Percentiles rank a stretch among this genome's conserved stretches.
phyloP scores from a whole-genome alignment of 1,140 invertebrate species.

The Drosophila sp. region DNA sequence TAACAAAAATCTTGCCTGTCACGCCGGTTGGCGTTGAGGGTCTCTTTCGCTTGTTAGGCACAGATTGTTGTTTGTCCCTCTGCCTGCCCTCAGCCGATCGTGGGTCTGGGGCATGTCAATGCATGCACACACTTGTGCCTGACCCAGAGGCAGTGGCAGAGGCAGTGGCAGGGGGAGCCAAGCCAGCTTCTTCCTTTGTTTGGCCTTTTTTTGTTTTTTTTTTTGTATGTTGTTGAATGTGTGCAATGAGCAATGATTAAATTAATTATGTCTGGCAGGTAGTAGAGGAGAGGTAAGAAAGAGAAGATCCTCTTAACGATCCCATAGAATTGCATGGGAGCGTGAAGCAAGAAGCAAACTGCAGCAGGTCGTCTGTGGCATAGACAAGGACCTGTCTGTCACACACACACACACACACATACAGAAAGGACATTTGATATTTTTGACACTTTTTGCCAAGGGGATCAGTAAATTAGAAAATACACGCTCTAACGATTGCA shows the following conservation, averaged over 20 bases:
- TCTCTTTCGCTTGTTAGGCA: slow-evolving; percentile 50
- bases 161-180: slow-evolving; percentile 2
- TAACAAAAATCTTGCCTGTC: slow-evolving; percentile 49
- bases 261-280: slow-evolving; percentile 76
- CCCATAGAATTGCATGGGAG: slow-evolving; percentile 66
- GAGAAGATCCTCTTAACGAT: slow-evolving; percentile 18
- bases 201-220: slow-evolving; percentile 8
- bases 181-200: slow-evolving; percentile 34
- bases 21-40: slow-evolving; percentile 39
- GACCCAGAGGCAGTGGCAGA: slow-evolving; percentile 12
- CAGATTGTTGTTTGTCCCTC: slow-evolving; percentile 43
- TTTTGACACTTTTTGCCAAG: slow-evolving; percentile 67
- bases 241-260: slow-evolving; percentile 77
- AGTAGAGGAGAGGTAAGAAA: slow-evolving; percentile 37
- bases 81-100: slow-evolving; percentile 37
- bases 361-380: slow-evolving; percentile 10
- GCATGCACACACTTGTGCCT: slow-evolving; percentile 66
- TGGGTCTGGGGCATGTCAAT: slow-evolving; percentile 76
- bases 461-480: slow-evolving; percentile 63
- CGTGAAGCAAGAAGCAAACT: slow-evolving; percentile 56
- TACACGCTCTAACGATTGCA: slow-evolving; percentile 50
- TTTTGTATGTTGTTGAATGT: slow-evolving; percentile 30
- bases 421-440: slow-evolving; percentile 74
- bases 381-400: slow-evolving; percentile 25
- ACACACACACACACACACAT: not conserved